Evolutionary conservation across 2,888 invertebrate species (phyloP).

Genomic region (Digitonthophagus gazella): DNA sequence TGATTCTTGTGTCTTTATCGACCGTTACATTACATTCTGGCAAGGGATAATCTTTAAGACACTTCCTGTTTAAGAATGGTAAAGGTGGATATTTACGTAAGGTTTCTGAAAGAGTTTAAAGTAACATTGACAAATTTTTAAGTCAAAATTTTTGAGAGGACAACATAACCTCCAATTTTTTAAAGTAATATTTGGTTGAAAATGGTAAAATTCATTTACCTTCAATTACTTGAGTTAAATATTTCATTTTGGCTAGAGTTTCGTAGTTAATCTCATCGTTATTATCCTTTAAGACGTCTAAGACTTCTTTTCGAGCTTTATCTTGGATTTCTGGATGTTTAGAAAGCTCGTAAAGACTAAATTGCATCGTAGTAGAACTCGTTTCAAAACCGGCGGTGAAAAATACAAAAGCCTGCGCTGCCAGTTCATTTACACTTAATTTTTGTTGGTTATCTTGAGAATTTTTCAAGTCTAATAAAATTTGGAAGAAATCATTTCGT

Average conservation of each 20-base stretch:
- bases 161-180: neutral
- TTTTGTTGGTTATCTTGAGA: neutral
- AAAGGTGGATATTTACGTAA: constrained; percentile 22
- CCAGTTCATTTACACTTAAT: constrained; percentile 29
- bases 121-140: neutral
- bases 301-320: constrained; percentile 48
- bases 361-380: constrained; percentile 47
- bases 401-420: constrained; percentile 47
- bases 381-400: constrained; percentile 53
- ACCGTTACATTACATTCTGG: constrained; percentile 11
- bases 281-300: constrained; percentile 37
- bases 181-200: neutral
- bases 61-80: constrained; percentile 4
- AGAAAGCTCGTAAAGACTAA: constrained; percentile 47
- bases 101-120: constrained; percentile 17
- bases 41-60: constrained; percentile 18
- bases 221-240: constrained; percentile 49
- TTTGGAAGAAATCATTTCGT: constrained; percentile 7
- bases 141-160: neutral
- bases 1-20: constrained; percentile 10
- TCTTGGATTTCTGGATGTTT: constrained; percentile 47
- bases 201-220: constrained; percentile 35
- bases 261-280: constrained; percentile 48
- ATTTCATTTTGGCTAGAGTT: constrained; percentile 49
- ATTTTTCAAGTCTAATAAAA: constrained; percentile 11